Evolutionary conservation across 2,113 vertebrate species (phyloP).

Genomic region (Elaphurus davidianus): DNA sequence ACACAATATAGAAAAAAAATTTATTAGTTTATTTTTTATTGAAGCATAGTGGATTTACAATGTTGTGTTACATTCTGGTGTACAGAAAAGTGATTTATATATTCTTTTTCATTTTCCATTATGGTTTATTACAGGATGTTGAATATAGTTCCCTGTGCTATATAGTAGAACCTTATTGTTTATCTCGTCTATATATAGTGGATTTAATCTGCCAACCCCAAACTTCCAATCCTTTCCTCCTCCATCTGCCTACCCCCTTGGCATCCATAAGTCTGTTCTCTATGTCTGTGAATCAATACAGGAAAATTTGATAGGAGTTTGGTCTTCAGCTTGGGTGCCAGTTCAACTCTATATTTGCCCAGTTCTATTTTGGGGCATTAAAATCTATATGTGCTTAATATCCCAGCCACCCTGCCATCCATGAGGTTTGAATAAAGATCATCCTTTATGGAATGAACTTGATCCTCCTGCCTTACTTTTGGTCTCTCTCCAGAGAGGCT

Average conservation of each 20-base stretch:
- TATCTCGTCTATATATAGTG: neutral
- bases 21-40: neutral
- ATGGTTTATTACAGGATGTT: neutral
- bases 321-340: conserved; percentile 50
- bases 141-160: neutral
- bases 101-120: neutral
- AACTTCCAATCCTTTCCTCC: neutral
- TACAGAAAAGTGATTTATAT: neutral
- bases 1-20: neutral
- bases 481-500: conserved; percentile 82
- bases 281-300: neutral
- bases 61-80: neutral
- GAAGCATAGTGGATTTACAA: neutral
- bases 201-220: neutral
- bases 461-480: conserved; percentile 79
- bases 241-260: neutral
- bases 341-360: conserved; percentile 56
- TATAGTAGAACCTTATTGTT: neutral
- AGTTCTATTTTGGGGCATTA: conserved; percentile 63
- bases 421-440: conserved; percentile 68
- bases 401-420: conserved; percentile 73
- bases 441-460: conserved; percentile 81
- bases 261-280: neutral
- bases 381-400: conserved; percentile 69
- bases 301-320: conserved; percentile 29